Evolutionary conservation across 2,113 vertebrate species (phyloP).

Genomic region (Calyptommatus sinebrachiatus): DNA sequence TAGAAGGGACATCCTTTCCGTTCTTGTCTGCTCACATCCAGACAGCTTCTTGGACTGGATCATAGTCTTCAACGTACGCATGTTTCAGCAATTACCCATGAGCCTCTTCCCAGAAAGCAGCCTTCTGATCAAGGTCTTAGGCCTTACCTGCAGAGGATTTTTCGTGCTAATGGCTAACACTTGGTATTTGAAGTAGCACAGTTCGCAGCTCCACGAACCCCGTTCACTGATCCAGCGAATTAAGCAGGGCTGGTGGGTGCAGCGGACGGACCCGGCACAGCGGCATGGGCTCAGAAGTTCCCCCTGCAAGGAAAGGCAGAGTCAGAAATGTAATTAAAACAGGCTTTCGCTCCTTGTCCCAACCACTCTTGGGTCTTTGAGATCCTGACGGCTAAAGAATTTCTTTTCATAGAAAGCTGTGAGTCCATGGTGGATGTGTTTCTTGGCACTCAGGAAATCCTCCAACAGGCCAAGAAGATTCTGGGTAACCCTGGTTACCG

Average conservation of each 20-base stretch:
- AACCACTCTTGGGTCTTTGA: too few species aligned
- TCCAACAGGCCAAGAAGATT: background rate
- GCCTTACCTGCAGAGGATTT: conserved; percentile 88
- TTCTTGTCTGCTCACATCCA: background rate
- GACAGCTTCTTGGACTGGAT: too few species aligned
- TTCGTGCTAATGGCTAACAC: conserved; percentile 93
- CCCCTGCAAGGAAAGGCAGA: conserved; percentile 70
- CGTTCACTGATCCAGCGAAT: conserved; percentile 93
- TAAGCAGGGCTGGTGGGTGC: conserved; percentile 91
- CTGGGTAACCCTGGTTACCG: background rate
- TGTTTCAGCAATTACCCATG: too few species aligned
- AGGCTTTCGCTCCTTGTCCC: background rate
- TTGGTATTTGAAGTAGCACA: conserved; percentile 95
- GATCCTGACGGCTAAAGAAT: background rate
- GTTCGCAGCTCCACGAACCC: conserved; percentile 92
- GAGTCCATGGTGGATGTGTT: background rate
- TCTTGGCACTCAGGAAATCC: background rate
- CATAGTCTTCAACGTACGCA: too few species aligned
- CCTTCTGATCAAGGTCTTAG: background rate
- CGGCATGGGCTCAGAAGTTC: conserved; percentile 90
- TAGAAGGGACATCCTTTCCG: too few species aligned
- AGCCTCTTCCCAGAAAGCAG: background rate
- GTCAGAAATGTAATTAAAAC: background rate
- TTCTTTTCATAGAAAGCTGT: background rate
- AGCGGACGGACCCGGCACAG: conserved; percentile 86